phyloP scores from a whole-genome alignment of 2,797 vertebrate genomes.

The Danio tinwini region DNA sequence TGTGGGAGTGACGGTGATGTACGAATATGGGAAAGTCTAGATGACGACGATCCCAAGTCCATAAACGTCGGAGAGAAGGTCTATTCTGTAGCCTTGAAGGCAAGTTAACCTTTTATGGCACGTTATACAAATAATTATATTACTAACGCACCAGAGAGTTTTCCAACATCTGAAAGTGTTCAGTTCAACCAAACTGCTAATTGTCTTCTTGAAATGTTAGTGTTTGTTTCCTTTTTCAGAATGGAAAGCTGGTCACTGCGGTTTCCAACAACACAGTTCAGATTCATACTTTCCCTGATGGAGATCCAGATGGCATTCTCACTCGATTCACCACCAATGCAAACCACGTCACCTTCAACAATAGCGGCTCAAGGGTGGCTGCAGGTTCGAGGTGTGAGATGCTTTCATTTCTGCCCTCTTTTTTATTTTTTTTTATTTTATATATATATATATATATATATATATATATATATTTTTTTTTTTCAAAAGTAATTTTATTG shows the following conservation, averaged over 20 bases:
- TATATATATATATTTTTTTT: too few species aligned
- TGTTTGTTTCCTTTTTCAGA: conserved; percentile 62
- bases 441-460: too few species aligned
- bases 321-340: conserved; percentile 93
- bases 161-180: not conserved
- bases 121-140: not conserved
- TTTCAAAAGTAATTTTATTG: too few species aligned
- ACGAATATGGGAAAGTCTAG: conserved; percentile 92
- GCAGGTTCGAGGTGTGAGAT: conserved; percentile 87
- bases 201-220: conserved; percentile 5
- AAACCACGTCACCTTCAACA: conserved; percentile 90
- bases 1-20: conserved; percentile 96
- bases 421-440: not conserved
- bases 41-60: conserved; percentile 95
- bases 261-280: conserved; percentile 93
- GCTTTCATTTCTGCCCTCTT: not conserved
- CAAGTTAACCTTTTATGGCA: conserved; percentile 57
- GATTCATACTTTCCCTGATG: conserved; percentile 93
- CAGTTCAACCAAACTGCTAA: not conserved
- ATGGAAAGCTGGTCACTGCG: conserved; percentile 86
- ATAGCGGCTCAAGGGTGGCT: conserved; percentile 83
- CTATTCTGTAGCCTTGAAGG: conserved; percentile 91
- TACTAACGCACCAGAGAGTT: not conserved
- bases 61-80: conserved; percentile 94
- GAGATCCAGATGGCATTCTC: conserved; percentile 91